A percentile compares a stretch with the other conserved stretches of the same genome.
phyloP scores from a whole-genome alignment of 2,113 vertebrate species.

The Lagopus muta region DNA sequence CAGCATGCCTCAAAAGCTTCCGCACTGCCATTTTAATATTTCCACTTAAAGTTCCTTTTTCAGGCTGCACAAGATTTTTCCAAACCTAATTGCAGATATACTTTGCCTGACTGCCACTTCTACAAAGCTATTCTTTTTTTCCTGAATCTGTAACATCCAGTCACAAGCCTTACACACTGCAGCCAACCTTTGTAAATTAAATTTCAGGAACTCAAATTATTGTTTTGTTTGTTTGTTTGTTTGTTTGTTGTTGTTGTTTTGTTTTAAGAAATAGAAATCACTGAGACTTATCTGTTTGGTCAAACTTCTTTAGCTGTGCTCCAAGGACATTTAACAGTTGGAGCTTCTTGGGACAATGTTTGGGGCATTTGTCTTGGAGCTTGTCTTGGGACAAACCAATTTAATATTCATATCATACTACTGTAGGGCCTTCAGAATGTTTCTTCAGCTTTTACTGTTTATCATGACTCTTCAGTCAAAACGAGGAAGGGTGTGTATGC shows the following conservation, averaged over 20 bases:
- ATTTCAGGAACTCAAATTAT: not conserved
- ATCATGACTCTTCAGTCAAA: not conserved
- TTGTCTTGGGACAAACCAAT: not conserved
- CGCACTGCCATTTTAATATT: not conserved
- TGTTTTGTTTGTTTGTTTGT: not conserved
- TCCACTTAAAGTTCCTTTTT: not conserved
- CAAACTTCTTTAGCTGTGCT: not conserved
- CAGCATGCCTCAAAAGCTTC: not conserved
- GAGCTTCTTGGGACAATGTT: not conserved
- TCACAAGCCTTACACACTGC: not conserved
- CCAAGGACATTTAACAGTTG: not conserved
- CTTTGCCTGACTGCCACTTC: not conserved
- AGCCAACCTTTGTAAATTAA: not conserved
- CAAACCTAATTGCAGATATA: not conserved
- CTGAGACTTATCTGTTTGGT: not conserved
- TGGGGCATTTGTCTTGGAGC: too few relatives aligned
- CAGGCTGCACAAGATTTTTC: not conserved
- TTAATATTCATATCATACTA: too few relatives aligned
- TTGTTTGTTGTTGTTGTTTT: not conserved
- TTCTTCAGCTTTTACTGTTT: not conserved
- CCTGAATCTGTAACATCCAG: not conserved
- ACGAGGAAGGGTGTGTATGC: not conserved
- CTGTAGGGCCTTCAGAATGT: not conserved
- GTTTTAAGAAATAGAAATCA: not conserved
- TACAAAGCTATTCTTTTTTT: not conserved